Evolutionary conservation across 2,797 vertebrate genomes (phyloP), one percentile per base, ranked within the genome.

Genomic region (Brotula barbata): DNA sequence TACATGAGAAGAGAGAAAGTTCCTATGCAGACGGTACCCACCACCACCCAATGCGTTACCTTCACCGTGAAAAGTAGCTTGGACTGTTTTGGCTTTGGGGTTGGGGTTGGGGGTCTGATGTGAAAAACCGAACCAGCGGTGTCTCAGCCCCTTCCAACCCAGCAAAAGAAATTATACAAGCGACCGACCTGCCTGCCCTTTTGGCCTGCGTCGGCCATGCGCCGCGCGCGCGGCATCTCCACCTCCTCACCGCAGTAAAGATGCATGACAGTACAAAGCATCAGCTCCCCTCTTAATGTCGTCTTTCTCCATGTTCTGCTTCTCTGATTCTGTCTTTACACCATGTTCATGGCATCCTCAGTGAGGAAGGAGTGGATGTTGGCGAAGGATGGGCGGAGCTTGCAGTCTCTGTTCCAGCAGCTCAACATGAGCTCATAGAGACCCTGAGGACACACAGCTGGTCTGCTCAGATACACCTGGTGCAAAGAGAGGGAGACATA

Each of bases 371-470:
- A 89, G 84, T 96, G 93, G 81, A 97, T 91, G 81, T 93, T 80
- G 61, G 89, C 73, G 44, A 97, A 98, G 22, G 93, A 89, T 0
- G 95, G 96, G 10, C 96, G 91, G 71, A 95, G 92, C 78, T 95
- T 94, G 65, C 94, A 94, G 87, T 97, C 95, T 67, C 95, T 90
- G 82, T 94, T 91, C 96, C 96, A 98, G 90, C 96, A 98, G 78
- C 77, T 92, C 69, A 95, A 77, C 95, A 98, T 97, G 79, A 96
- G 89, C 86, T 95, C 93, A 0, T 95, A 96, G 54, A 98, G 90
- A 58, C 94, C 91, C 73, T 94, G 90, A 0, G 95, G 95, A 82
- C 96, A 98, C 71, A 95, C 92, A 0, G 92, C 92, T 0, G 96
- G 96, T 34, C 83, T 83, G 39, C 88, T 89, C 79, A 97, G 91